Base-by-base conservation (phyloP, 2,797 vertebrate species). In the Sebastes variabilis region DNA sequence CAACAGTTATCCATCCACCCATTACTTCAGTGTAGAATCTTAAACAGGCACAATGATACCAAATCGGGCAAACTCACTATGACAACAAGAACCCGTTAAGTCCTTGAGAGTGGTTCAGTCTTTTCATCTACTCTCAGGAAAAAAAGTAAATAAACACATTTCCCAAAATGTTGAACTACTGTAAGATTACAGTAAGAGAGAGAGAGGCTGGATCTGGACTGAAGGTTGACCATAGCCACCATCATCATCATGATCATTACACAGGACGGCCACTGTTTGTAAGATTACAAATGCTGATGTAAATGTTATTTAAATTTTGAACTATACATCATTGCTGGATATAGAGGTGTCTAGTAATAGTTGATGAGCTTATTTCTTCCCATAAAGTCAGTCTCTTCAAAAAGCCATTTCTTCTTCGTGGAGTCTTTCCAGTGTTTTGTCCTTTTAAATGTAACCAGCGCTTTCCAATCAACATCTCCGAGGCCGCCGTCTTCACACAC, bases 181-280 rank as follows among this genome's bases (percentile, higher is more conserved):
- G 49, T 29, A 36, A 73, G 13, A 70, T 59, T 20, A 27, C 32
- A 76, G 9, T 13, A 25, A 25, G 11, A 67, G n/a, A 46, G 25
- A 46, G 42, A 73, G 27, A 72, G 42, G 24, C 54, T 66, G 24
- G 66, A 72, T 62, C n/a, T 68, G 36, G 27, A 75, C 25, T 18
- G 38, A 68, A 72, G 25, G 38, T 62, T 55, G 20, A 52, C 49
- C 4, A 65, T 59, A 11, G 29, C 30, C 62, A 49, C 46, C 59
- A 67, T 36, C 18, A 61, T 20, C 52, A 65, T 62, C 42, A 68
- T 66, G 25, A 16, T 49, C 32, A 71, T 68, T 32, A 34, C 38
- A 72, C 61, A 77, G 30, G 55, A 78, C n/a, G 59, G 38, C 65
- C 56, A 68, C 32, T 61, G 29, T 72, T 67, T 80, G 38, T 64